A percentile compares a stretch with the other conserved stretches of the same genome.
phyloP scores from a whole-genome alignment of 2,113 vertebrate species.

The Chaetura pelagica region DNA sequence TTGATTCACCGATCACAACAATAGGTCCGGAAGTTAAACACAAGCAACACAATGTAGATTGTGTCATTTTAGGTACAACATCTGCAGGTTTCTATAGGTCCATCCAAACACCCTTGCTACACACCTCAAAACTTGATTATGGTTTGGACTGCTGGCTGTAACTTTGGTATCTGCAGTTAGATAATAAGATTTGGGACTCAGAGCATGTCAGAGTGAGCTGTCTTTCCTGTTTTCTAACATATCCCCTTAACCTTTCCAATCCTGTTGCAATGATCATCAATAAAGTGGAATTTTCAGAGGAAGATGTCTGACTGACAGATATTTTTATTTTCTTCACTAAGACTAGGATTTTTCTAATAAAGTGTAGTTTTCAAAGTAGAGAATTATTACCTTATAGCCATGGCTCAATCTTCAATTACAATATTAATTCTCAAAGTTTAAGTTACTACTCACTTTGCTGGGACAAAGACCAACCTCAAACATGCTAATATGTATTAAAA shows the following conservation, averaged over 20 bases:
- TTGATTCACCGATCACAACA: not conserved
- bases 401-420: not conserved
- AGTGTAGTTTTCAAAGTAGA: not conserved
- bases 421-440: not conserved
- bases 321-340: not conserved
- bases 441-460: not conserved
- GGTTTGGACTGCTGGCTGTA: not conserved
- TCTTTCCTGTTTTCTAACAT: not conserved
- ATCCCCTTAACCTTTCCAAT: not conserved
- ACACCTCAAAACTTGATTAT: not conserved
- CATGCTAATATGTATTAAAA: not conserved
- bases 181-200: not conserved
- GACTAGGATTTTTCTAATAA: not conserved
- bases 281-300: not conserved
- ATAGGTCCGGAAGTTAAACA: not conserved
- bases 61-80: not conserved
- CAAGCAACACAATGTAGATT: not conserved
- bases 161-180: not conserved
- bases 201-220: not conserved
- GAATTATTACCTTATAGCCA: not conserved
- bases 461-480: not conserved
- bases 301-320: not conserved
- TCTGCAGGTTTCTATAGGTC: not conserved
- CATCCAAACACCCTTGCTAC: rapidly evolving
- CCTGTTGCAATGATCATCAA: not conserved